phyloP scores from a whole-genome alignment of 2,797 vertebrate species.

The Callimico goeldii region DNA sequence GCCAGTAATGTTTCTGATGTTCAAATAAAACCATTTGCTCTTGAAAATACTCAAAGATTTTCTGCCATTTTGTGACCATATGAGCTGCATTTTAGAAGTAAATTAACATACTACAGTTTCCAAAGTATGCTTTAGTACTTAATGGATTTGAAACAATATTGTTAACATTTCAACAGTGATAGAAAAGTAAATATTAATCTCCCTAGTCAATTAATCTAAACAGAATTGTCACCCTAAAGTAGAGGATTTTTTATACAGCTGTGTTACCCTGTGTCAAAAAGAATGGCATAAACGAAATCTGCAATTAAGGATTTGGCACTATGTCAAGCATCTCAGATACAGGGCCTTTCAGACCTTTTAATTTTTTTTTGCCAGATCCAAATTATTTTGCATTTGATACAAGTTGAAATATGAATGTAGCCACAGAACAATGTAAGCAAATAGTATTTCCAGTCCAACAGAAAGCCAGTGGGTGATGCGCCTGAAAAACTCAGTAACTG shows the following conservation, averaged over 20 bases:
- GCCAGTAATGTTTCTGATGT: neutral
- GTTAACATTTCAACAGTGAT: conserved; percentile 73
- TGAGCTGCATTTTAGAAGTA: conserved; percentile 50
- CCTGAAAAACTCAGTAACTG: neutral
- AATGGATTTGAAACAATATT: conserved; percentile 70
- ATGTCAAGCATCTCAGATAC: neutral
- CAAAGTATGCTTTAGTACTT: conserved; percentile 62
- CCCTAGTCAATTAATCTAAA: conserved; percentile 78
- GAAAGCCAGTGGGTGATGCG: neutral
- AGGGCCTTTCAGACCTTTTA: conserved; percentile 14
- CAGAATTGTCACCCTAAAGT: conserved; percentile 73
- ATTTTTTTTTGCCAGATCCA: neutral
- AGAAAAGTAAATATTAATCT: conserved; percentile 81
- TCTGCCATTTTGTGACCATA: conserved; percentile 37
- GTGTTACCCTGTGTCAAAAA: conserved; percentile 66
- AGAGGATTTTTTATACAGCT: conserved; percentile 74
- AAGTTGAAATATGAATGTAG: neutral
- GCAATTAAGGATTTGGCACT: neutral
- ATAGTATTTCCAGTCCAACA: neutral
- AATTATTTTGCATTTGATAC: conserved; percentile 25
- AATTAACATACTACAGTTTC: conserved; percentile 36
- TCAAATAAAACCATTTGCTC: conserved; percentile 62
- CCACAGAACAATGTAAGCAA: neutral
- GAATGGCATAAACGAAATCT: conserved; percentile 65
- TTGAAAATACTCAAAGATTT: conserved; percentile 32